phyloP scores from a whole-genome alignment of 2,113 vertebrate genomes.

The Gasterosteus aculeatus region DNA sequence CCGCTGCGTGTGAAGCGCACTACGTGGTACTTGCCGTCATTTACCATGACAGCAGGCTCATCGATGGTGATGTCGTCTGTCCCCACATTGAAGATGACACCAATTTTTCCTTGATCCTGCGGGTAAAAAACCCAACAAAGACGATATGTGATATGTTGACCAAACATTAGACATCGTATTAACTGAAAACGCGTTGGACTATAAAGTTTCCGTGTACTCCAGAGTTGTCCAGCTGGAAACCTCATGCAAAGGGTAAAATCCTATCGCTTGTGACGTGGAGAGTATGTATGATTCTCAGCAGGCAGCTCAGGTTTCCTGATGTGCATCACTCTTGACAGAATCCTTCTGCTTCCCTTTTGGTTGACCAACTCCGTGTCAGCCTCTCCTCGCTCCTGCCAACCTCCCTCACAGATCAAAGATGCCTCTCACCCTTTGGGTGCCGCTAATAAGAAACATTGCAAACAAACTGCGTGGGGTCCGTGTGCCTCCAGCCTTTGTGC shows the following conservation, averaged over 20 bases:
- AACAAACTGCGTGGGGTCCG: constrained; percentile 33
- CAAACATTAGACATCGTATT: neutral
- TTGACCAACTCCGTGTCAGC: constrained; percentile 62
- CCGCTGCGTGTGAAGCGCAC: constrained; percentile 96
- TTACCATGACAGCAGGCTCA: constrained; percentile 90
- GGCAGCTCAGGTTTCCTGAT: constrained; percentile 67
- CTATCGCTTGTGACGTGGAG: constrained; percentile 57
- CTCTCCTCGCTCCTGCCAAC: constrained; percentile 36
- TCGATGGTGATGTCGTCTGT: constrained; percentile 96
- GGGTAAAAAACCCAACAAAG: constrained; percentile 22
- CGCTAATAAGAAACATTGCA: constrained; percentile 51
- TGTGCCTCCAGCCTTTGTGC: constrained; percentile 18
- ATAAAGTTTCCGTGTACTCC: neutral
- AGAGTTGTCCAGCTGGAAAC: constrained; percentile 21
- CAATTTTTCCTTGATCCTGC: constrained; percentile 92
- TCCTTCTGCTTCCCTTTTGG: constrained; percentile 74
- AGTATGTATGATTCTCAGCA: constrained; percentile 51
- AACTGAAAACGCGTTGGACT: neutral
- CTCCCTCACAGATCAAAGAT: constrained; percentile 66
- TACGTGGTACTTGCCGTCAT: constrained; percentile 96
- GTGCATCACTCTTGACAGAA: constrained; percentile 74
- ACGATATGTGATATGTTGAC: neutral
- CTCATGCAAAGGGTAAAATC: constrained; percentile 28
- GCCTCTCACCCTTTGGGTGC: constrained; percentile 57
- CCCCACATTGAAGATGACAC: constrained; percentile 96